Conservation (phyloP, 2,797 vertebrate genomes). For the Trachurus trachurus region DNA sequence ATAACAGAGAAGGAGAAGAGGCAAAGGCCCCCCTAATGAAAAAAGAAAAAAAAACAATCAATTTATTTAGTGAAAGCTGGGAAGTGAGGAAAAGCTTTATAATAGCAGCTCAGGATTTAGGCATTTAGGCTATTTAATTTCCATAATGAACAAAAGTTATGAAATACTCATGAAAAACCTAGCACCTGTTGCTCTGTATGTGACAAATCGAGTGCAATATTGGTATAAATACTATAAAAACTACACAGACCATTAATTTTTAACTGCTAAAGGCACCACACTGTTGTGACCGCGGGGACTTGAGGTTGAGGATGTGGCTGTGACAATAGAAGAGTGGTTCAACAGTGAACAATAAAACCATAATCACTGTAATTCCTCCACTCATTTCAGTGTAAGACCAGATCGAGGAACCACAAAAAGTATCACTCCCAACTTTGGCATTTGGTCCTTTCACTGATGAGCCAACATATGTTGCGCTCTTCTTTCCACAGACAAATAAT, state of each 20-base stretch:
- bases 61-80: neutral
- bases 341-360: neutral
- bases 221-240: neutral
- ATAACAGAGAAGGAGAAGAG: neutral
- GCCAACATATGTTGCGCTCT: constrained; percentile 17
- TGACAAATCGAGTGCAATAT: neutral
- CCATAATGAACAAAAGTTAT: too few species aligned
- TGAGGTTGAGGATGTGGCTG: neutral
- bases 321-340: neutral
- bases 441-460: constrained; percentile 28
- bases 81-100: neutral
- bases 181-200: neutral
- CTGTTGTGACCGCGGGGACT: neutral
- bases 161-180: neutral
- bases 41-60: neutral
- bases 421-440: neutral
- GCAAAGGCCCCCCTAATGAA: neutral
- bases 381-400: neutral
- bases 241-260: neutral
- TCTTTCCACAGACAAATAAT: constrained; percentile 32
- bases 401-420: neutral
- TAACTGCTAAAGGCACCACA: neutral
- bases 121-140: neutral
- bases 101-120: neutral
- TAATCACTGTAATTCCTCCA: neutral